Evolutionary conservation across 2,113 vertebrate genomes (phyloP), one percentile per base, ranked within the genome.

Genomic region (Acrocephalus arundinaceus): DNA sequence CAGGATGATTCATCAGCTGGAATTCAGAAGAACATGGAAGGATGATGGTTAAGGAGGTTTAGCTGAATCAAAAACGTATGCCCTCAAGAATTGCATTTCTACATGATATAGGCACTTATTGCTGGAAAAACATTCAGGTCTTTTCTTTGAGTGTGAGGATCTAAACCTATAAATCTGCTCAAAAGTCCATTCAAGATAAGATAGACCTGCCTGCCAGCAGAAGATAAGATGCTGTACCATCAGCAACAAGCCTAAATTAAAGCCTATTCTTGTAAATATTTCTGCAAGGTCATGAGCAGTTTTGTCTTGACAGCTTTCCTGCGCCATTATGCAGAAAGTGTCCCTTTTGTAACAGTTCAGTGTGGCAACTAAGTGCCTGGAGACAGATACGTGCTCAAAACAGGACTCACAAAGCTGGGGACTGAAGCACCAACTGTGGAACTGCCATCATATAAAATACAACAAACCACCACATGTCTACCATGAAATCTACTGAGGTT

Each of bases 21-120:
- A 97, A 95, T 94, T 96, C 95, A 96, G 93, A 92, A 85, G 93
- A 97, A 93, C 77, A 86, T 33, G 61, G 90, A 59, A 91, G 83
- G 85, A 89, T 78, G 91, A 88, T 85, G 27, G 59, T 79, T 90
- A 80, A 22, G 73, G 52, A 94, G 43, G 39, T 86, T 91, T 57
- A 77, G 65, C 61, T 93, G 79, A 90, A 84, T 90, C 79, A 92
- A 84, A 95, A 94, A 68, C 3, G 25, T 81, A 65, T 78, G 61
- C 65, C 57, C 82, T 59, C 72, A 74, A 79, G 58, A 74, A 90
- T 0, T 65, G 75, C 57, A 39, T 81, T 88, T 80, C 73, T 84
- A 68, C 48, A 72, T 15, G 2, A 46, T 31, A 59, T 2, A 91
- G 72, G 22, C 57, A 43, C 25, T 76, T 70, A 62, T 7, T 79